phyloP scores from a whole-genome alignment of 2,888 invertebrate species.

The Ashinkailepas kermadecensis region DNA sequence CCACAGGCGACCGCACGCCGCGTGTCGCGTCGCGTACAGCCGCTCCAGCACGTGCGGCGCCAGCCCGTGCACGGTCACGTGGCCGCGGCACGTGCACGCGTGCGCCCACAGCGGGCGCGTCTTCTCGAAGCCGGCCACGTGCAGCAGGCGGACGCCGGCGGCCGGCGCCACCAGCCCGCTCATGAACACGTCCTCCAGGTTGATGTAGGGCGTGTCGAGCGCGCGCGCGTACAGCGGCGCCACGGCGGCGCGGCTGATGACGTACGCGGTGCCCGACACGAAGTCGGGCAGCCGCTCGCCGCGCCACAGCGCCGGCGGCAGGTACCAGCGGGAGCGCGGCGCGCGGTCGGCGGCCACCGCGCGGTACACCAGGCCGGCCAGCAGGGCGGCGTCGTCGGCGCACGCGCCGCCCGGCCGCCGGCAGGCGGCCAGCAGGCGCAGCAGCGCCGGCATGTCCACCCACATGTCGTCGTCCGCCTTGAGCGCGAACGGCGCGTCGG shows the following conservation, averaged over 20 bases:
- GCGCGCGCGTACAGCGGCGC: slow-evolving; percentile 37
- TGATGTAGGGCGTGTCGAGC: slow-evolving; percentile 36
- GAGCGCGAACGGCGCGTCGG: slow-evolving; percentile 28
- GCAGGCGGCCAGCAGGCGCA: background rate
- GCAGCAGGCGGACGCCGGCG: slow-evolving; percentile 30
- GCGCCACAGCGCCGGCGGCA: slow-evolving; percentile 22
- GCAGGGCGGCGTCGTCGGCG: slow-evolving; percentile 33
- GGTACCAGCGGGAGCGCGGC: slow-evolving; percentile 32
- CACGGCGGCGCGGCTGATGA: slow-evolving; percentile 37
- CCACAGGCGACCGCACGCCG: background rate
- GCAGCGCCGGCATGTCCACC: slow-evolving; percentile 32
- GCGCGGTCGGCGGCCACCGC: slow-evolving; percentile 36
- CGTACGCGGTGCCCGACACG: slow-evolving; percentile 40
- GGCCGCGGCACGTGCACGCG: background rate
- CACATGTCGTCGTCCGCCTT: slow-evolving; percentile 34
- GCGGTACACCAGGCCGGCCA: slow-evolving; percentile 38
- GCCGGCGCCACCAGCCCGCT: slow-evolving; percentile 37
- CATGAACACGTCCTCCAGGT: slow-evolving; percentile 41
- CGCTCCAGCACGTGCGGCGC: background rate
- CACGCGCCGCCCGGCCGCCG: background rate
- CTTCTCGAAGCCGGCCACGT: background rate
- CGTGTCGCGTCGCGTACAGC: background rate
- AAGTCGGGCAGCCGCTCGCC: slow-evolving; percentile 36
- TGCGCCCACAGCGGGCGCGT: background rate
- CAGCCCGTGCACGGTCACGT: slow-evolving; percentile 9